A percentile compares a stretch with the other conserved stretches of the same genome.
Evolutionary conservation across 2,797 vertebrate genomes (phyloP).

Genomic region (Coendou prehensilis): DNA sequence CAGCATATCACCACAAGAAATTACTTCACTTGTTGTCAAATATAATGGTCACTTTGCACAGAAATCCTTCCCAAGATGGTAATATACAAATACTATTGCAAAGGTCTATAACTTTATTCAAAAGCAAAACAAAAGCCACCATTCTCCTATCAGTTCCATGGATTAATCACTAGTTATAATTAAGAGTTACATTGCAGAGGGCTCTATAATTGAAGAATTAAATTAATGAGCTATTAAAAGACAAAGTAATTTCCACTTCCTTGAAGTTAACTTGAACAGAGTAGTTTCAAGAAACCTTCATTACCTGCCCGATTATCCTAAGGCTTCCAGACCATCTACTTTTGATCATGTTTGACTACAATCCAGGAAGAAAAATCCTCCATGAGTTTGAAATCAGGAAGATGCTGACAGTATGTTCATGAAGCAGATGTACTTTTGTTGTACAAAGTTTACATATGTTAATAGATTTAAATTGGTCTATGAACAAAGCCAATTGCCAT

Average conservation of each 20-base stretch:
- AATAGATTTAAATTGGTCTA: conserved; percentile 79
- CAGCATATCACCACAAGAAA: conserved; percentile 52
- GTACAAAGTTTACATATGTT: conserved; percentile 82
- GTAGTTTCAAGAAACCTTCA: conserved; percentile 78
- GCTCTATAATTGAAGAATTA: conserved; percentile 77
- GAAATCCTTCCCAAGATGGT: not conserved
- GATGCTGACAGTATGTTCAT: conserved; percentile 59
- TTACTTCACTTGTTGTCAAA: conserved; percentile 45
- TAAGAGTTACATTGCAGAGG: conserved; percentile 76
- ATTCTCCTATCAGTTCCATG: conserved; percentile 21
- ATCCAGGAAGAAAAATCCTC: conserved; percentile 53
- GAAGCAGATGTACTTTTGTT: conserved; percentile 77
- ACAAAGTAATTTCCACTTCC: conserved; percentile 84
- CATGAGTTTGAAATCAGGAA: conserved; percentile 72
- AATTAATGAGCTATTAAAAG: conserved; percentile 83
- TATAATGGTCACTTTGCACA: not conserved
- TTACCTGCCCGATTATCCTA: conserved; percentile 68
- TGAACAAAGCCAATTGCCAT: conserved; percentile 78
- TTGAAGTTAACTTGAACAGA: conserved; percentile 78
- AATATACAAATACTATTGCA: conserved; percentile 5
- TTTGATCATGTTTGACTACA: conserved; percentile 76
- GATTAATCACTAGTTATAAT: conserved; percentile 80
- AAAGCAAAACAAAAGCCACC: conserved; percentile 69
- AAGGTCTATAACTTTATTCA: conserved; percentile 44
- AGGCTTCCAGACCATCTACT: conserved; percentile 67